A percentile compares a stretch with the other conserved stretches of the same genome.
These are phyloP conservation scores for Anthrax anthrax DNA, from an alignment of 2,888 invertebrate genomes.

Conservation along the genomic window DNA sequence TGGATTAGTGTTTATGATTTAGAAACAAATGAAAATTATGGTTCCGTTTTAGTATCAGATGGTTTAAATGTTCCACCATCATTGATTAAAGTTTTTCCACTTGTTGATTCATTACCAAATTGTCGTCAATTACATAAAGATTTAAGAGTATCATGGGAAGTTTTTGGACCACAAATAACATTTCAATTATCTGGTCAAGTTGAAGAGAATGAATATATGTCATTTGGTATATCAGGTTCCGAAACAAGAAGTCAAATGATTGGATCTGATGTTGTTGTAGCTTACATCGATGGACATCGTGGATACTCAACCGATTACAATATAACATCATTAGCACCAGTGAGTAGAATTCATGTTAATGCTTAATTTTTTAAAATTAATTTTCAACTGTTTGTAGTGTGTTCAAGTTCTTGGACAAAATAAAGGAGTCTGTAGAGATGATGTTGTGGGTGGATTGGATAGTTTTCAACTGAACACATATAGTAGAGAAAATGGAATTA, in stretches of 20 bases:
- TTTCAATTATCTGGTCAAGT: slow-evolving; percentile 65
- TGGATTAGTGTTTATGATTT: slow-evolving; percentile 75
- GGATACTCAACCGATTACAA: slow-evolving; percentile 73
- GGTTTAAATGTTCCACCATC: slow-evolving; percentile 77
- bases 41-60: slow-evolving; percentile 63
- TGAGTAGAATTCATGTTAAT: slow-evolving; percentile 25
- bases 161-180: slow-evolving; percentile 77
- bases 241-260: slow-evolving; percentile 58
- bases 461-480: slow-evolving; percentile 68
- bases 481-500: slow-evolving; percentile 57
- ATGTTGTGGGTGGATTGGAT: slow-evolving; percentile 64
- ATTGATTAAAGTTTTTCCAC: slow-evolving; percentile 47
- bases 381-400: slow-evolving; percentile 40
- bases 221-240: slow-evolving; percentile 76
- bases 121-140: slow-evolving; percentile 76
- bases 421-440: slow-evolving; percentile 76
- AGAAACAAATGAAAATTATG: slow-evolving; percentile 49
- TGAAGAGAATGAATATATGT: slow-evolving; percentile 65
- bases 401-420: slow-evolving; percentile 74
- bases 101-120: slow-evolving; percentile 57
- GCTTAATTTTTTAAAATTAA: slow-evolving; percentile 1
- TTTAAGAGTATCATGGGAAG: slow-evolving; percentile 76
- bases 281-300: slow-evolving; percentile 54
- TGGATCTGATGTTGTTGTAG: slow-evolving; percentile 71
- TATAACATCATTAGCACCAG: slow-evolving; percentile 66